Conservation (phyloP, 2,888 invertebrate genomes). For the Crossocerus cetratus region DNA sequence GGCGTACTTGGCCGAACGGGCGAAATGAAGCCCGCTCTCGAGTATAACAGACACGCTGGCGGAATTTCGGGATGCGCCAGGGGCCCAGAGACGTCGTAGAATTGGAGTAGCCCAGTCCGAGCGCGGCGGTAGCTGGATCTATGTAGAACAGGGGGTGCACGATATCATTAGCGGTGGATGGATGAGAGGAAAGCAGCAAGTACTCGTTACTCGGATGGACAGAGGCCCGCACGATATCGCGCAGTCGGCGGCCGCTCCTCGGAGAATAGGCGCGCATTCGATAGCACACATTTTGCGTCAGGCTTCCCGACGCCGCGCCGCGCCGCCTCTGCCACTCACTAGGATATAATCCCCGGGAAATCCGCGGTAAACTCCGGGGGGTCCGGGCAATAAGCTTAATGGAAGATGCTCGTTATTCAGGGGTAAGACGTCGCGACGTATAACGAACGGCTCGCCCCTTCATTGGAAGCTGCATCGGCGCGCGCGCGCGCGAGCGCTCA, state of each 20-base stretch:
- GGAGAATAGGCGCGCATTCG: constrained; percentile 31
- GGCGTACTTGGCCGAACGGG: constrained; percentile 43
- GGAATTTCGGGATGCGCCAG: constrained; percentile 1
- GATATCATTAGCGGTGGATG: constrained; percentile 62
- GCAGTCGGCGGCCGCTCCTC: constrained; percentile 29
- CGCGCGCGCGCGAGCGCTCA: too few relatives aligned
- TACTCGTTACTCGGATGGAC: constrained; percentile 56
- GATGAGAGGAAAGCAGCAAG: constrained; percentile 68
- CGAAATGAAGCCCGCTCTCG: constrained; percentile 50
- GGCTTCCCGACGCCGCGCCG: not conserved
- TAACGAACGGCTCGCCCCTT: not conserved
- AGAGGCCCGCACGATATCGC: constrained; percentile 22
- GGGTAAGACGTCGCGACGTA: constrained; percentile 40
- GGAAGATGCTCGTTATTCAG: constrained; percentile 57
- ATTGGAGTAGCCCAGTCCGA: not conserved
- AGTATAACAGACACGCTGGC: constrained; percentile 23
- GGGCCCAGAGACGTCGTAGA: not conserved
- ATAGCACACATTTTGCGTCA: constrained; percentile 51
- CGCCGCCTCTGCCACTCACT: constrained; percentile 38
- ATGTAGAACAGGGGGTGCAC: constrained; percentile 27
- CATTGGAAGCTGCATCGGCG: too few relatives aligned
- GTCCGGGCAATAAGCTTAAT: constrained; percentile 63
- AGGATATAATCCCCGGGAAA: constrained; percentile 49
- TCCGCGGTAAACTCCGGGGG: constrained; percentile 45
- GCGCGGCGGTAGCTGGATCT: constrained; percentile 3